phyloP scores from a whole-genome alignment of 1,140 invertebrate genomes.

The Solenopsis invicta region DNA sequence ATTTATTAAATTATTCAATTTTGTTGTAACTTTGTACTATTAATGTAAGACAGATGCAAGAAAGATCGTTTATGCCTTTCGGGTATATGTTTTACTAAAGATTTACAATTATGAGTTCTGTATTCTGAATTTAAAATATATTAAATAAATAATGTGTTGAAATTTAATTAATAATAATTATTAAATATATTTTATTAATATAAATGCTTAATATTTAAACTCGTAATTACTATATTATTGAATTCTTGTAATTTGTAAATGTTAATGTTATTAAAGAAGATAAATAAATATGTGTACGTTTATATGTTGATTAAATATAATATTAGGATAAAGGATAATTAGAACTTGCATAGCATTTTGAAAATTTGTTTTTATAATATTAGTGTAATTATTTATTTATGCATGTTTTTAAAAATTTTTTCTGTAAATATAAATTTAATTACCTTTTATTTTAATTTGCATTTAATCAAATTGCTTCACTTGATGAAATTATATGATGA shows the following conservation, averaged over 20 bases:
- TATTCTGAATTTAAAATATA: not conserved
- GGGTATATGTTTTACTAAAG: not conserved
- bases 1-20: not conserved
- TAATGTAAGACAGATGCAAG: not conserved
- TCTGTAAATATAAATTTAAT: not conserved
- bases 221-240: not conserved
- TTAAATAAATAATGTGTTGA: not conserved
- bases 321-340: no score
- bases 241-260: not conserved
- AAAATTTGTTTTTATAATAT: no score
- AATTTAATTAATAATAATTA: not conserved
- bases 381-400: no score
- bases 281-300: no score
- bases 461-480: not conserved
- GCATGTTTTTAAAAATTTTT: no score
- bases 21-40: not conserved
- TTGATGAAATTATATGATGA: not conserved
- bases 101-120: conserved; percentile 4
- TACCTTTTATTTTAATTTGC: not conserved
- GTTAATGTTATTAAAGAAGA: not conserved
- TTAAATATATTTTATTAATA: not conserved
- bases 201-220: not conserved
- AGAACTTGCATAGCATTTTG: no score
- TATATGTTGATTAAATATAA: no score
- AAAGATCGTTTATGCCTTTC: not conserved